A percentile compares a stretch with the other conserved stretches of the same genome.
These are phyloP conservation scores for Acomys russatus DNA, from an alignment of 2,797 vertebrate species.

Conservation along the genomic window DNA sequence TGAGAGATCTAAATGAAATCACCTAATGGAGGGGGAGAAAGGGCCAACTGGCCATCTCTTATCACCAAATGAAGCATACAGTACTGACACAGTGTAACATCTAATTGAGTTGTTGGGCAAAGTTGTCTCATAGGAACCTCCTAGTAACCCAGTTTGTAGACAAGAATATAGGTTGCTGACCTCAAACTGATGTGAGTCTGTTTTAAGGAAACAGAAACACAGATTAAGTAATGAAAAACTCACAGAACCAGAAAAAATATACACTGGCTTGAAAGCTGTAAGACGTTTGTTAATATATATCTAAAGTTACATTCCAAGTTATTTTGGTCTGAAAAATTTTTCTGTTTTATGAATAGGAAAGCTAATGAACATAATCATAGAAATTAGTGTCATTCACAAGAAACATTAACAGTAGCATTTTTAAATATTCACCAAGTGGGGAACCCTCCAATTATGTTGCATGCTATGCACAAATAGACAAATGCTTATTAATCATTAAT, in stretches of 20 bases:
- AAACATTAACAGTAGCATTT: neutral
- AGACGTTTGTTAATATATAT: neutral
- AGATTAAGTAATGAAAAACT: too few relatives aligned
- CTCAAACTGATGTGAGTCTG: neutral
- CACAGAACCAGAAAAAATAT: neutral
- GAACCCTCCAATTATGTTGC: neutral
- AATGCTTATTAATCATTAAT: neutral
- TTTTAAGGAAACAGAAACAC: neutral
- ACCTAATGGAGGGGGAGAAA: neutral
- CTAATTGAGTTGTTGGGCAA: neutral
- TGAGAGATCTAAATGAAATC: neutral
- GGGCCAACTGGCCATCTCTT: neutral
- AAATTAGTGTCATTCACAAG: neutral
- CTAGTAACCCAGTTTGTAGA: neutral
- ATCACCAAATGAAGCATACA: neutral
- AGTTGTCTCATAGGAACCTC: neutral
- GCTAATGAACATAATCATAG: neutral
- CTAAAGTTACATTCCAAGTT: neutral
- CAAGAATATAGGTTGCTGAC: neutral
- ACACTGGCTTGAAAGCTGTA: neutral
- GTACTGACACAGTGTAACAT: neutral
- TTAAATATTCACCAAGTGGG: neutral
- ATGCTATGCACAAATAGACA: neutral
- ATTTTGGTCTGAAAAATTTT: neutral
- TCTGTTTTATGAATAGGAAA: neutral